These are phyloP conservation scores for Pundamilia nyererei DNA, from an alignment of 2,113 vertebrate genomes.

Conservation along the genomic window DNA sequence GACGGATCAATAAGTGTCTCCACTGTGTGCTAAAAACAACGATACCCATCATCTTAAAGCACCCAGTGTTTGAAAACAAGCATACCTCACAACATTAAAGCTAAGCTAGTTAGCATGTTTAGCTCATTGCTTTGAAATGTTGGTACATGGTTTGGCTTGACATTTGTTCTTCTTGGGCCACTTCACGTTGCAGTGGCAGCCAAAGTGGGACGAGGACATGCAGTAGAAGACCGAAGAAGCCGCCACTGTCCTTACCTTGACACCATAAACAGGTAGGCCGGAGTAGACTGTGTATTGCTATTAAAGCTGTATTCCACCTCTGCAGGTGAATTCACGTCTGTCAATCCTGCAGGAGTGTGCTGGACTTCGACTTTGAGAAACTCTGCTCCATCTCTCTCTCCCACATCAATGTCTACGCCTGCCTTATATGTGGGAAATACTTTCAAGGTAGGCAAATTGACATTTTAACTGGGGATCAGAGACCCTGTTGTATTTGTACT, in stretches of 20 bases:
- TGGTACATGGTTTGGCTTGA: neutral
- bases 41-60: neutral
- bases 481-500: neutral
- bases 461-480: neutral
- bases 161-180: neutral
- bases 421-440: constrained; percentile 94
- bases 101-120: neutral
- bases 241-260: constrained; percentile 93
- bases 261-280: constrained; percentile 87
- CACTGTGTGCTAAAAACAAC: neutral
- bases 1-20: neutral
- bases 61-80: neutral
- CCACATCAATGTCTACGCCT: constrained; percentile 94
- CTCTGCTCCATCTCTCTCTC: constrained; percentile 94
- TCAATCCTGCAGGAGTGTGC: constrained; percentile 78
- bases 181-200: constrained; percentile 27
- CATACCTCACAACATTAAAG: neutral
- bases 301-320: neutral
- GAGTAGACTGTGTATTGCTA: neutral
- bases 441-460: constrained; percentile 81
- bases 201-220: constrained; percentile 56
- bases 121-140: neutral
- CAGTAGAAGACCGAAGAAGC: constrained; percentile 82
- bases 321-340: neutral
- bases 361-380: constrained; percentile 98